phyloP scores from a whole-genome alignment of 2,113 vertebrate genomes.

The Cynocephalus volans region DNA sequence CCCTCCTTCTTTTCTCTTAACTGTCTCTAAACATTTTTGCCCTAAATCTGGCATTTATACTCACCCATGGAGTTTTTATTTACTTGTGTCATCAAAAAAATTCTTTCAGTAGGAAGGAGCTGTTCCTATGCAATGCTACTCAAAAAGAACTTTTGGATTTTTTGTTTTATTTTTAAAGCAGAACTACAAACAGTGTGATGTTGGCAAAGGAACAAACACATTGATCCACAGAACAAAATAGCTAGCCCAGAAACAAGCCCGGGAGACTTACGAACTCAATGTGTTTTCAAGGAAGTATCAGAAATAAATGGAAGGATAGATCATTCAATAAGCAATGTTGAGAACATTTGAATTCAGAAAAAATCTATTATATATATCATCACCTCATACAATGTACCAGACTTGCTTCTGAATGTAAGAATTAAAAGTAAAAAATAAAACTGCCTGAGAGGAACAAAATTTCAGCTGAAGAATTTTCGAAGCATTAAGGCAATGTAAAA shows the following conservation, averaged over 20 bases:
- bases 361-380: neutral
- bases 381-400: neutral
- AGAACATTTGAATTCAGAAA: neutral
- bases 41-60: neutral
- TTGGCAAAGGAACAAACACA: neutral
- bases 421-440: neutral
- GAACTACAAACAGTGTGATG: neutral
- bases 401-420: neutral
- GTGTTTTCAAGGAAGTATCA: neutral
- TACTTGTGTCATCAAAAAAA: neutral
- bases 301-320: neutral
- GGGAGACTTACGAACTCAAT: neutral
- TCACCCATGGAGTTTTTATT: neutral
- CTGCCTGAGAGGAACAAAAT: neutral
- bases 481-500: neutral
- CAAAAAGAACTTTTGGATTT: neutral
- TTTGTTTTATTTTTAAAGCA: neutral
- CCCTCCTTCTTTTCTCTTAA: neutral
- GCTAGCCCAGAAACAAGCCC: neutral
- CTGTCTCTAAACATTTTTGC: neutral
- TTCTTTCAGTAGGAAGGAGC: constrained; percentile 2
- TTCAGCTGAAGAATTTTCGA: neutral
- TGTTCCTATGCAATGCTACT: neutral
- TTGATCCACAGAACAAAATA: neutral
- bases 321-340: neutral